A percentile compares a stretch with the other conserved stretches of the same genome.
phyloP scores from a whole-genome alignment of 2,888 invertebrate genomes.

The Dicyrtoma fusca region DNA sequence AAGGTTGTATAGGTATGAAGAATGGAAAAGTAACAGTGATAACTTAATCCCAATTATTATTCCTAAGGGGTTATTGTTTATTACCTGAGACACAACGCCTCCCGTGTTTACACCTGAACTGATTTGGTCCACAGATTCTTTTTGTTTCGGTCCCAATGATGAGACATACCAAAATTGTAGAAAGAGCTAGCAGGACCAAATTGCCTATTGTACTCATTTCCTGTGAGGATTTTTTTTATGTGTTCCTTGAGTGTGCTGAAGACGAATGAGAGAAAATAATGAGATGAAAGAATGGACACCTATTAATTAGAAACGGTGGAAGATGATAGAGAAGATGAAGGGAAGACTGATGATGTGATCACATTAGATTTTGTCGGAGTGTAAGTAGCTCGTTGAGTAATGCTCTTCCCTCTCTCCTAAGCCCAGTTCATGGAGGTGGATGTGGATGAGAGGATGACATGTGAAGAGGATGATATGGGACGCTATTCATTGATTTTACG shows the following conservation, averaged over 20 bases:
- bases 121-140: conserved; percentile 52
- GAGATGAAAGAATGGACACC: neutral
- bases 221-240: neutral
- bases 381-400: neutral
- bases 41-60: too few relatives aligned
- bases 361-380: neutral
- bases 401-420: neutral
- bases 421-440: neutral
- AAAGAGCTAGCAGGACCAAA: neutral
- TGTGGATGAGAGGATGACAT: conserved; percentile 14
- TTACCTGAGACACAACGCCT: conserved; percentile 50
- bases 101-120: conserved; percentile 50
- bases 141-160: conserved; percentile 22
- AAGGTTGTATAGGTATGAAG: too few relatives aligned
- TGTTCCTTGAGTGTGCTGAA: neutral
- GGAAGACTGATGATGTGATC: too few relatives aligned
- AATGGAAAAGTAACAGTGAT: too few relatives aligned
- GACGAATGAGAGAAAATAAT: neutral
- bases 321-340: neutral
- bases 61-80: neutral
- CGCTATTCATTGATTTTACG: conserved; percentile 32
- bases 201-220: neutral
- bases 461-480: conserved; percentile 9
- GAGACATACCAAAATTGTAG: neutral
- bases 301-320: neutral